Conservation (phyloP, 2,888 invertebrate species). For the Anodontia alba region DNA sequence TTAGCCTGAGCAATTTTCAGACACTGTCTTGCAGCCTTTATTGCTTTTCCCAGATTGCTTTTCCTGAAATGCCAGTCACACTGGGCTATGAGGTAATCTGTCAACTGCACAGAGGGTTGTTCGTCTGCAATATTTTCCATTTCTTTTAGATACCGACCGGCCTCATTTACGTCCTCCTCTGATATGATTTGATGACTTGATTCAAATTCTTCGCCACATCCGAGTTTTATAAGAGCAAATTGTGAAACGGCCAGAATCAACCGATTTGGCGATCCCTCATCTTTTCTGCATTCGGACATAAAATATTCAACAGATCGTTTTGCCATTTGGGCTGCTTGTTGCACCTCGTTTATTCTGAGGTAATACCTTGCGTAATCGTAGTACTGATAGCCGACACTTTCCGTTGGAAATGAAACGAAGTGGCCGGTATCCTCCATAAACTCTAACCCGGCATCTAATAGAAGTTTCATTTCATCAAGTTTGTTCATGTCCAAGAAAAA, state of each 20-base stretch:
- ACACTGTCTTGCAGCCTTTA: not conserved
- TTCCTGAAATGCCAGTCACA: not conserved
- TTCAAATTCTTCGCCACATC: not conserved
- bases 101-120: not conserved
- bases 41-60: not conserved
- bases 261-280: not conserved
- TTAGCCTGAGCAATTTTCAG: not conserved
- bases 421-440: not conserved
- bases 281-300: not conserved
- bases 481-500: not conserved
- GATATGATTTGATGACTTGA: not conserved
- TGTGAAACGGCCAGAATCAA: not conserved
- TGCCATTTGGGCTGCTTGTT: not conserved
- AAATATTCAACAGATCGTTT: too few relatives aligned
- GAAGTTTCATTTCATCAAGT: not conserved
- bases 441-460: not conserved
- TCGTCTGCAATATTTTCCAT: not conserved
- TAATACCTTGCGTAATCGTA: not conserved
- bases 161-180: not conserved
- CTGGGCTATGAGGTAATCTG: not conserved
- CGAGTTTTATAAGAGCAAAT: not conserved
- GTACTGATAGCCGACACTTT: not conserved
- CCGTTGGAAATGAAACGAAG: not conserved
- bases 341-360: not conserved
- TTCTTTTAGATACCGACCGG: not conserved